Evolutionary conservation across 1,140 invertebrate species (phyloP).

Genomic region (Drosophila subobscura): DNA sequence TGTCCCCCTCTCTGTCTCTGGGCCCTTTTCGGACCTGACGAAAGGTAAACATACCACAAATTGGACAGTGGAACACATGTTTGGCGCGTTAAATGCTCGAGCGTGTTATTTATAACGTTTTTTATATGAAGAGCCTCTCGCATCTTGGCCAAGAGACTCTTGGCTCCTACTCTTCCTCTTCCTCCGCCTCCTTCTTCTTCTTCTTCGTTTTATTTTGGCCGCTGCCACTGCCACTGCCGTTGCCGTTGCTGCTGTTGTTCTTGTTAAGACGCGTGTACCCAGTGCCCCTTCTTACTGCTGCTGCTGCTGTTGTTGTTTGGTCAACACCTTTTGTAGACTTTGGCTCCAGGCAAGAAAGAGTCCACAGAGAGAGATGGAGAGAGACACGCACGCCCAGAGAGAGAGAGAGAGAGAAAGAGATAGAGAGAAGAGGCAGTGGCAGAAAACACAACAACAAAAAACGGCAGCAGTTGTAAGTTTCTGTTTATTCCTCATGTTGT

Average conservation of each 20-base stretch:
- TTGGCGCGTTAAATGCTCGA: constrained; percentile 81
- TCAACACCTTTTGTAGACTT: constrained; percentile 80
- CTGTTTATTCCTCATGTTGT: constrained; percentile 48
- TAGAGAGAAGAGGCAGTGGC: too few relatives aligned
- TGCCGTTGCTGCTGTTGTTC: constrained; percentile 50
- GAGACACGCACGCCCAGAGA: not conserved
- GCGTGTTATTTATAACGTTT: constrained; percentile 82
- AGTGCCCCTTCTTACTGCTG: constrained; percentile 49
- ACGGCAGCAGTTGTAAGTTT: constrained; percentile 80
- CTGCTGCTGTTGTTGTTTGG: constrained; percentile 61
- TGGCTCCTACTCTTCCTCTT: constrained; percentile 7
- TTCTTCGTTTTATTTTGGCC: constrained; percentile 12
- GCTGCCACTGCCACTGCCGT: constrained; percentile 9
- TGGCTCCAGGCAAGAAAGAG: constrained; percentile 71
- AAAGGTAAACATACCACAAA: constrained; percentile 81
- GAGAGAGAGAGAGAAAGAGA: too few relatives aligned
- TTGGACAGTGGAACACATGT: constrained; percentile 81
- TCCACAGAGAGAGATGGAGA: constrained; percentile 12
- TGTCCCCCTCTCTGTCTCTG: not conserved
- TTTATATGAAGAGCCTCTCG: constrained; percentile 65
- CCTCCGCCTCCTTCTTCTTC: constrained; percentile 13
- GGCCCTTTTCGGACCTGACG: constrained; percentile 38
- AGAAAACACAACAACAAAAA: constrained; percentile 26
- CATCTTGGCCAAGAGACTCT: constrained; percentile 19
- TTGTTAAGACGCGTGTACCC: constrained; percentile 73